Base-by-base conservation (phyloP, 1,140 invertebrate genomes). In the Drosophila sucinea region DNA sequence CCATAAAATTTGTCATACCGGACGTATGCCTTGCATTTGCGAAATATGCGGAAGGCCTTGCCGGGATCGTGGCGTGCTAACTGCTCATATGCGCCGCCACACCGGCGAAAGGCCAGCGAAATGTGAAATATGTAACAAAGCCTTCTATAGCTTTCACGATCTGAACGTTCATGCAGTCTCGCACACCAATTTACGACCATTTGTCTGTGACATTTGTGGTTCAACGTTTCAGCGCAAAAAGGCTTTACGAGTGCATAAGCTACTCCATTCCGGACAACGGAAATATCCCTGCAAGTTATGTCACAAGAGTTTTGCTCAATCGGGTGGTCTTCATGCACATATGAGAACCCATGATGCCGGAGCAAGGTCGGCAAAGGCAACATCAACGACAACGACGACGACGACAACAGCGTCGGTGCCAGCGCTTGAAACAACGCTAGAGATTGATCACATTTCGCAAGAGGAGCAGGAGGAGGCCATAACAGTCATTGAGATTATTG, bases 61-160 rank as follows among this genome's bases (percentile, higher is more conserved):
- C 54, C 73, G 90, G 0, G 90, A 91, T 67, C 79, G 77, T 3
- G 90, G 90, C 3, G 90, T 94, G 33, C 91, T 95, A 29, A 94
- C 95, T 68, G 94, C 95, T 51, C 96, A 96, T 90, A 95, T 95
- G 90, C 90, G 95, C 2, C 95, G 94, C 0, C 95, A 96, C 77
- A 95, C 94, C 0, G 94, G 95, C 2, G 96, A 97, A 84, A 95
- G 96, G 79, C 96, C 96, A 0, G 97, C 96, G 84, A 94, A 94
- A 29, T 97, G 96, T 92, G 71, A 90, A 1, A 82, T 90, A 0
- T 91, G 90, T 60, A 82, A 77, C 44, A 91, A 91, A 64, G 68
- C 81, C 11, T 91, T 91, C 69, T 91, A 87, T 27, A 84, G 81
- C 6, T 78, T 78, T 11, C 80, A 91, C 8, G 87, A 91, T 73